Conservation (phyloP, 2,797 vertebrate genomes). For the Chromobotia macracanthus region DNA sequence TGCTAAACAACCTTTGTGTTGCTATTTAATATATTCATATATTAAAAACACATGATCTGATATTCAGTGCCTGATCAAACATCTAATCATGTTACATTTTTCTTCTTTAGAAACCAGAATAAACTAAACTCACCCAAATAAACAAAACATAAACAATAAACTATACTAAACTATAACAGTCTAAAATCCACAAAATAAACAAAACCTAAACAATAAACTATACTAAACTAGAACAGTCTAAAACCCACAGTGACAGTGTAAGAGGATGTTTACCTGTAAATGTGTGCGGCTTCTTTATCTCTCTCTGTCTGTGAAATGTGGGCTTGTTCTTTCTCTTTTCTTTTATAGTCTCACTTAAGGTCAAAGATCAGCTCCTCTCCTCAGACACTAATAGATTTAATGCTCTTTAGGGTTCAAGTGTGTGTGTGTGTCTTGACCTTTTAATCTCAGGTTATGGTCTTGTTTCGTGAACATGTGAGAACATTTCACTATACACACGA, state of each 20-base stretch:
- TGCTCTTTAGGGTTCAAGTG: constrained; percentile 42
- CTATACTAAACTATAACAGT: constrained; percentile 2
- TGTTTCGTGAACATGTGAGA: constrained; percentile 15
- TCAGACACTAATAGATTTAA: constrained; percentile 37
- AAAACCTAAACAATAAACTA: no score
- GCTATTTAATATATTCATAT: neutral
- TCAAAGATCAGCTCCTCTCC: constrained; percentile 19
- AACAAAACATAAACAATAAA: no score
- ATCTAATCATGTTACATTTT: no score
- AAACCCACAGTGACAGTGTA: no score
- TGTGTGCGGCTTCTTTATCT: constrained; percentile 7
- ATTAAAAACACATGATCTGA: neutral
- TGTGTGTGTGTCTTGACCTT: constrained; percentile 46
- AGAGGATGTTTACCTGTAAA: neutral
- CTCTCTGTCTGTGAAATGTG: constrained; percentile 9
- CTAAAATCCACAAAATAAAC: no score
- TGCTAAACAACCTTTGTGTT: no score
- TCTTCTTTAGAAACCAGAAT: neutral
- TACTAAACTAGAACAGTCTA: constrained; percentile 31
- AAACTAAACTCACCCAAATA: neutral
- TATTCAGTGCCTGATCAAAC: no score
- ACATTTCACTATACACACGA: neutral
- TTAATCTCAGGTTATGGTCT: neutral
- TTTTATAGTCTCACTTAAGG: constrained; percentile 29
- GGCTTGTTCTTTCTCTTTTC: neutral